A percentile compares a stretch with the other conserved stretches of the same genome.
Evolutionary conservation across 2,888 invertebrate genomes (phyloP).

Genomic region (Nomada flava): DNA sequence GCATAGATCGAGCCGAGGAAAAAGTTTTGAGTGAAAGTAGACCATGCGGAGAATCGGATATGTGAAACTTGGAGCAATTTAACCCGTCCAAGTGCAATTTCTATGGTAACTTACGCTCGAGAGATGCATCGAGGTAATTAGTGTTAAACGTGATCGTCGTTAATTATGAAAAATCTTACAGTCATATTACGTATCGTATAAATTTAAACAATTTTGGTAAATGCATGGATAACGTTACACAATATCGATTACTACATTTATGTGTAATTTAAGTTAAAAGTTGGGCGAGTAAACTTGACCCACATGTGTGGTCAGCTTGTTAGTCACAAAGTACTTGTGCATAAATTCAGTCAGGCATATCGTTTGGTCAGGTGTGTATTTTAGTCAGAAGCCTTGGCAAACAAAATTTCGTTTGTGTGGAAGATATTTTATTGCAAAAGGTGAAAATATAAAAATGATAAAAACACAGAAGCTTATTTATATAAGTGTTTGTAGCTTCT

Average conservation of each 20-base stretch:
- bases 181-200: background rate
- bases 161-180: background rate
- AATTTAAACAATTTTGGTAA: background rate
- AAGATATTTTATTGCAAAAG: conserved; percentile 61
- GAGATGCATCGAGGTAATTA: background rate
- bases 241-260: background rate
- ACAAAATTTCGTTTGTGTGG: background rate
- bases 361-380: too few species aligned
- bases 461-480: conserved; percentile 38
- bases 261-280: background rate
- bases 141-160: background rate
- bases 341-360: too few species aligned
- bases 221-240: too few species aligned
- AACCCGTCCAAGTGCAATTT: background rate
- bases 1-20: background rate
- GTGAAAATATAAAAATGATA: conserved; percentile 46
- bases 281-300: conserved; percentile 7
- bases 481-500: background rate
- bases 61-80: background rate
- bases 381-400: background rate
- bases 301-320: background rate
- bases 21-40: conserved; percentile 27
- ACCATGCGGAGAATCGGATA: background rate
- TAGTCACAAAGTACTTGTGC: background rate
- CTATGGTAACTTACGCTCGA: background rate